Base-by-base conservation (phyloP, 2,113 vertebrate genomes). In the Mobula birostris region DNA sequence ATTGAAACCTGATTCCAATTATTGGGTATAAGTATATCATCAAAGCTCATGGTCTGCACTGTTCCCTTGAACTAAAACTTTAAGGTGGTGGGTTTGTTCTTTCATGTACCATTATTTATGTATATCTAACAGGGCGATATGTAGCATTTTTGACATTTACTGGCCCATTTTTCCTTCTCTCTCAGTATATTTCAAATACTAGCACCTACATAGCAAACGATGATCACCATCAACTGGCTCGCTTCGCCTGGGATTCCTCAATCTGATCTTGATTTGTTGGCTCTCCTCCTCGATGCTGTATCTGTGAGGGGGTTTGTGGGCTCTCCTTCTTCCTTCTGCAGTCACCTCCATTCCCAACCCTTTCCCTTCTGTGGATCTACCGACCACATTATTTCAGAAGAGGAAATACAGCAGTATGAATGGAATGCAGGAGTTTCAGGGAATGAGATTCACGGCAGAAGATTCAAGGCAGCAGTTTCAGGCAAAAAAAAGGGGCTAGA, bases 1-100 rank as follows among this genome's bases (percentile, higher is more conserved):
- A 90, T 63, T 8, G 61, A 90, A 90, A 90, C 12, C 85, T 90
- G 85, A 90, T 90, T 90, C 85, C 85, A 90, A 90, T 90, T 90
- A 90, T 90, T 90, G 85, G 61, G 61, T 68, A n/a, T 32, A 90
- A 90, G 61, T 90, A 90, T 27, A 66, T 61, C 85, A 68, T 90
- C 85, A 90, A 90, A 90, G 85, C 85, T 68, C 85, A 63, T 9
- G 21, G 83, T 87, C 29, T 87, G 83, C 2, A 7, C 15, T 90
- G 61, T 66, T 90, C 61, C 85, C 85, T 90, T 90, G 63, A 36
- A 66, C 61, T 90, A n/a, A 32, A 90, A 90, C 29, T 66, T 68
- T 32, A 63, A 90, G 85, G 61, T n/a, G 29, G 85, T 90, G 24
- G n/a, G 61, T 17, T 90, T 63, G 14, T 17, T 29, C 56, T 68